Conservation (phyloP, 1,140 invertebrate genomes). For the Eciton burchellii region DNA sequence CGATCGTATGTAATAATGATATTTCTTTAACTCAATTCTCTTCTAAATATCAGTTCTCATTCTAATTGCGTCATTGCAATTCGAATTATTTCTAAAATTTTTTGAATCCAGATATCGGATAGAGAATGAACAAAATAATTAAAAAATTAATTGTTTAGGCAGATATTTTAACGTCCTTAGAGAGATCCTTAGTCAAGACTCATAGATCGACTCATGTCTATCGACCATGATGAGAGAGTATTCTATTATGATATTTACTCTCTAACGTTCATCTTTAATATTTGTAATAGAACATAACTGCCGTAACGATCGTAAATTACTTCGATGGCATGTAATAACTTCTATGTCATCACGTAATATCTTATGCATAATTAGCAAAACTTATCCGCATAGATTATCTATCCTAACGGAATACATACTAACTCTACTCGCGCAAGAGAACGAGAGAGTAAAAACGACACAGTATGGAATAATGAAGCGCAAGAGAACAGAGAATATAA, state of each 20-base stretch:
- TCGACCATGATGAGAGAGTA: constrained; percentile 2
- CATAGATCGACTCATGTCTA: background rate
- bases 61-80: background rate
- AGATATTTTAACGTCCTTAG: background rate
- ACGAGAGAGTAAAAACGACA: background rate
- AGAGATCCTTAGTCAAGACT: background rate
- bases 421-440: constrained; percentile 6
- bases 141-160: background rate
- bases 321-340: background rate
- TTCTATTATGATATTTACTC: background rate
- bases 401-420: background rate
- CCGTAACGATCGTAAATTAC: background rate
- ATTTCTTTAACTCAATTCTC: background rate
- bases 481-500: background rate
- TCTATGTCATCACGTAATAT: constrained; percentile 3
- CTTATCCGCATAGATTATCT: constrained; percentile 31
- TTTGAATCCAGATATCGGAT: background rate
- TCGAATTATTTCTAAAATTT: background rate
- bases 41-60: background rate
- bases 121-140: background rate
- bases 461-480: background rate
- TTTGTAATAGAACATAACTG: background rate
- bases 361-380: constrained; percentile 14
- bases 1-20: background rate
- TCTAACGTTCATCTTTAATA: constrained; percentile 17